Conservation (phyloP, 2,113 vertebrate genomes). For the Lamprotornis superbus region DNA sequence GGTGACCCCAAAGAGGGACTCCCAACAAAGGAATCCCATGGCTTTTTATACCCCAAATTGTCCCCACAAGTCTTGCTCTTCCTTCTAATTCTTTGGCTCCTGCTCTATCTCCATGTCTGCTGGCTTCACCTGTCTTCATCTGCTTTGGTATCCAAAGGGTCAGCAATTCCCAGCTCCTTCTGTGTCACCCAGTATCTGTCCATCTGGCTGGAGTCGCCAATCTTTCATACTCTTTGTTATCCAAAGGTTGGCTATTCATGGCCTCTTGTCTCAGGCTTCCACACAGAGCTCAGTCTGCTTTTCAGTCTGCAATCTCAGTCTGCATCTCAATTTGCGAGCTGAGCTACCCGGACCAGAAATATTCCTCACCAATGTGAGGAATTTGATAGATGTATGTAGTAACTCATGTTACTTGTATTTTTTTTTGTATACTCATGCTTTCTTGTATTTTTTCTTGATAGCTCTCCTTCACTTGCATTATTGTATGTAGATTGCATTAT, state of each 20-base stretch:
- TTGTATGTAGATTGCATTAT: not conserved
- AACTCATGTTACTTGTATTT: not conserved
- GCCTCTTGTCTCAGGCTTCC: not conserved
- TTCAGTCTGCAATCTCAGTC: not conserved
- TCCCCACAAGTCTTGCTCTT: not conserved
- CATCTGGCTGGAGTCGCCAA: not conserved
- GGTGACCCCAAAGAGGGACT: not conserved
- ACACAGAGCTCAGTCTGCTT: not conserved
- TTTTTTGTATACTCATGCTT: not conserved
- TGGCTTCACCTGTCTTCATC: not conserved
- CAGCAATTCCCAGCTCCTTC: not conserved
- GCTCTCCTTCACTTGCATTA: not conserved
- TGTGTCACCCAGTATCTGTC: not conserved
- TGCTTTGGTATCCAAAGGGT: not conserved
- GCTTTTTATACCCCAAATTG: not conserved
- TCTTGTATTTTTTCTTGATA: not conserved
- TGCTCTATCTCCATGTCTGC: rapidly evolving
- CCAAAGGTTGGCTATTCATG: not conserved
- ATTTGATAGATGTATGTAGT: not conserved
- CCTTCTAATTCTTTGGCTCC: not conserved
- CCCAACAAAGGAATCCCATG: not conserved
- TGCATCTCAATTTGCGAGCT: not conserved
- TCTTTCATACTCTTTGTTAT: not conserved
- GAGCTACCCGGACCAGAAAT: not conserved
- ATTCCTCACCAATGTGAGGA: not conserved